Base-by-base conservation (phyloP, 2,888 invertebrate species). In the Helleia helle region DNA sequence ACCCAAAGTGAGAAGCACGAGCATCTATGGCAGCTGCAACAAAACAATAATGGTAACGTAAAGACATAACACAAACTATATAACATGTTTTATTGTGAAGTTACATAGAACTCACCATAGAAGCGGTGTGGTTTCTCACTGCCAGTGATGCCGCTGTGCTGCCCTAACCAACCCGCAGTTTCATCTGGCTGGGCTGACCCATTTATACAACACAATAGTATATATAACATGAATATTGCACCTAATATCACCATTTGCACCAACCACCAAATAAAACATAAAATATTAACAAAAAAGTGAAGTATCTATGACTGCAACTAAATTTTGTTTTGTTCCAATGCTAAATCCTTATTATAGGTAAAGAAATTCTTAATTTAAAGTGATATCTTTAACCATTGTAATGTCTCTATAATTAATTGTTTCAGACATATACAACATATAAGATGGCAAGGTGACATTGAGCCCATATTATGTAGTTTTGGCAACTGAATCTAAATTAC, bases 161-260 rank as follows among this genome's bases (percentile, higher is more conserved):
- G 79, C 54, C 79, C 77, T 66, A 86, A 62, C 84, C 86, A 84
- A 62, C 65, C 69, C 40, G 81, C 83, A 13, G 85, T 84, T 55
- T 84, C 85, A 52, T 86, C 85, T 42, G 84, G 79, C 70, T 83
- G 84, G 57, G 75, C 85, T 86, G 85, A 80, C 65, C 81, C 83
- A 55, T 80, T 83, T 56, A 79, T 75, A 85, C 81, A 85, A 84
- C 80, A 83, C 65, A 83, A 84, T 56, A 84, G 81, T 80, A 84
- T 80, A 84, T 83, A 84, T 77, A 84, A 84, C 84, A 84, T 84
- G 76, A 81, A 83, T 67, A 84, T 83, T 64, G 81, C 76, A 76
- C 80, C 84, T 83, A 81, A 73, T 66, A 64, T 63, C 70, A 77
- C 70, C 75, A 73, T 68, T 65, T 58, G 75, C 76, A 80, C 80